A percentile compares a stretch with the other conserved stretches of the same genome.
Conservation (phyloP, 2,797 vertebrate species). For the Phataginus tetradactyla region DNA sequence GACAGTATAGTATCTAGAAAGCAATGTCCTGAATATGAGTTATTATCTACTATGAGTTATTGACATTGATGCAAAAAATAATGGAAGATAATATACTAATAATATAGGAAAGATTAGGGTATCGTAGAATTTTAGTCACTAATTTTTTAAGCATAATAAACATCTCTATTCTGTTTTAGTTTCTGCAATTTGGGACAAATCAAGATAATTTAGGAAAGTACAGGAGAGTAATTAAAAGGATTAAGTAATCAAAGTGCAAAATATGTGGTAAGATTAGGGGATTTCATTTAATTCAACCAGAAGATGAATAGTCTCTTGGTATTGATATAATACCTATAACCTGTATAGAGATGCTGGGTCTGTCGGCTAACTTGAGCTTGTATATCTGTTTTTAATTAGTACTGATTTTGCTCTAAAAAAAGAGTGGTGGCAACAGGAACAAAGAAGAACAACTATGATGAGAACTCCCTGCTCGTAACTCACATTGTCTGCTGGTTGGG, state of each 20-base stretch:
- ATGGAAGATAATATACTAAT: background rate
- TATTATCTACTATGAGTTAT: background rate
- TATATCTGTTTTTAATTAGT: background rate
- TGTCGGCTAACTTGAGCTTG: background rate
- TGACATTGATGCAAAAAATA: background rate
- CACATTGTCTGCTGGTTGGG: background rate
- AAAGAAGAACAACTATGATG: background rate
- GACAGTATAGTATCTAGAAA: background rate
- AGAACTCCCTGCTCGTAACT: background rate
- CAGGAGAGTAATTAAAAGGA: constrained; percentile 24
- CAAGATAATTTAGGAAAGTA: background rate
- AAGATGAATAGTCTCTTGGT: constrained; percentile 3
- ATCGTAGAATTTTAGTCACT: background rate
- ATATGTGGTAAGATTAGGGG: background rate
- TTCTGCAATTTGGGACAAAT: background rate
- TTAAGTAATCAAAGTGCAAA: constrained; percentile 12
- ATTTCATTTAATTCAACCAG: constrained; percentile 34
- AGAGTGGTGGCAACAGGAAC: background rate
- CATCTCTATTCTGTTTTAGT: background rate
- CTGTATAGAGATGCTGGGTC: background rate
- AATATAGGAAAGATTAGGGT: background rate
- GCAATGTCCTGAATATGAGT: background rate
- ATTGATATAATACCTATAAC: background rate
- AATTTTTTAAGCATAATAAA: background rate
- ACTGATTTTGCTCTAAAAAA: constrained; percentile 1